Evolutionary conservation across 2,888 invertebrate species (phyloP), one percentile per base, ranked within the genome.

Genomic region (Nomada fucata): DNA sequence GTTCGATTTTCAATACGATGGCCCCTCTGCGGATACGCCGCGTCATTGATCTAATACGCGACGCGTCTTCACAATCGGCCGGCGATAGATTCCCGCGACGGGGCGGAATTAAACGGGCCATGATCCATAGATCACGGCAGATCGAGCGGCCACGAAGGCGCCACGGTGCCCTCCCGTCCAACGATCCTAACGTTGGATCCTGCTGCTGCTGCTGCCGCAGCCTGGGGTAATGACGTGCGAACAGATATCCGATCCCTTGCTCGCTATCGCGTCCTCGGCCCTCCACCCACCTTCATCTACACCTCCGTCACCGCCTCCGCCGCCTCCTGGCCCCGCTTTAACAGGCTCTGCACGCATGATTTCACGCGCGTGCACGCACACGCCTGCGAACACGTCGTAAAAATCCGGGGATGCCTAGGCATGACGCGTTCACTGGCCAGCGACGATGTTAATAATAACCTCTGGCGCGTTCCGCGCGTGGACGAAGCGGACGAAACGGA

Each of bases 211-310:
- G 23, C n/a, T n/a, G n/a, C n/a, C 89, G 90, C 91, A 87, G 90
- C 89, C 91, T 90, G 92, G 91, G 93, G 93, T 94, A 94, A 94
- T 94, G 93, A 93, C 92, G 93, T 92, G 93, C 93, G 92, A 94
- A 93, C 92, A 92, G 93, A 94, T 94, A 93, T 92, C 93, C 92
- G 91, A 92, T 92, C 93, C 93, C 91, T 92, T 89, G 88, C 87
- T 76, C 79, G 86, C 84, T 85, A 81, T 85, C 86, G 85, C 76
- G 76, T 83, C 80, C 87, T 86, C 83, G 76, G 76, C 75, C 68
- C 71, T 83, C 67, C 73, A 63, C 61, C 80, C 71, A 69, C 77
- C 82, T 76, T 73, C 78, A 60, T 73, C 79, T 55, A 64, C 81
- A 64, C 77, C 81, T 76, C 76, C 78, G 71, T 82, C 82, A 78